Percentiles rank a stretch among this genome's conserved stretches.
These are phyloP conservation scores for Falco naumanni DNA, from an alignment of 2,797 vertebrate genomes.

Conservation along the genomic window DNA sequence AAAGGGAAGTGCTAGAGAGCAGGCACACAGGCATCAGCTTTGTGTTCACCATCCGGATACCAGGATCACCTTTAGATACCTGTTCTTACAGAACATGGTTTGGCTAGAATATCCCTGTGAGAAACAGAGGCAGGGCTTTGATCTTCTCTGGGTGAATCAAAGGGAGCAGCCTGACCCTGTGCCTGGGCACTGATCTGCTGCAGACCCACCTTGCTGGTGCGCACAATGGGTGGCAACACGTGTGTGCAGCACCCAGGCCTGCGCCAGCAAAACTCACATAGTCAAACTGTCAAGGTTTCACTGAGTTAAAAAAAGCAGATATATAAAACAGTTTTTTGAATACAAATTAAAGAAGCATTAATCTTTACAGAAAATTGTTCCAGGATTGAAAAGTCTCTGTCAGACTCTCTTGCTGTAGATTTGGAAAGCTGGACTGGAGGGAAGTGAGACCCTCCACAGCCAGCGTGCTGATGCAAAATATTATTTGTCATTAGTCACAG, in stretches of 20 bases:
- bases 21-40: background rate
- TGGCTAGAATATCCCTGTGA: background rate
- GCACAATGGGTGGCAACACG: background rate
- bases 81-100: background rate
- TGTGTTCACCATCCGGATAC: background rate
- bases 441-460: background rate
- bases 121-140: background rate
- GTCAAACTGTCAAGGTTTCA: background rate
- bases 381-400: background rate
- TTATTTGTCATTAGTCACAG: background rate
- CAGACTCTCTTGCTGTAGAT: background rate
- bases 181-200: background rate
- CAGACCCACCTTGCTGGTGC: background rate
- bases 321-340: background rate
- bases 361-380: background rate
- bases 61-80: background rate
- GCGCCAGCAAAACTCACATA: background rate
- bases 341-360: background rate
- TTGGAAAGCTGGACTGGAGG: background rate
- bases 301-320: background rate
- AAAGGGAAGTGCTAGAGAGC: background rate
- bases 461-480: background rate
- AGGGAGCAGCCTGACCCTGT: background rate
- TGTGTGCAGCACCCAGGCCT: accelerated
- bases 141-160: background rate